Evolutionary conservation across 2,113 vertebrate species (phyloP).

Genomic region (Galbula dea): DNA sequence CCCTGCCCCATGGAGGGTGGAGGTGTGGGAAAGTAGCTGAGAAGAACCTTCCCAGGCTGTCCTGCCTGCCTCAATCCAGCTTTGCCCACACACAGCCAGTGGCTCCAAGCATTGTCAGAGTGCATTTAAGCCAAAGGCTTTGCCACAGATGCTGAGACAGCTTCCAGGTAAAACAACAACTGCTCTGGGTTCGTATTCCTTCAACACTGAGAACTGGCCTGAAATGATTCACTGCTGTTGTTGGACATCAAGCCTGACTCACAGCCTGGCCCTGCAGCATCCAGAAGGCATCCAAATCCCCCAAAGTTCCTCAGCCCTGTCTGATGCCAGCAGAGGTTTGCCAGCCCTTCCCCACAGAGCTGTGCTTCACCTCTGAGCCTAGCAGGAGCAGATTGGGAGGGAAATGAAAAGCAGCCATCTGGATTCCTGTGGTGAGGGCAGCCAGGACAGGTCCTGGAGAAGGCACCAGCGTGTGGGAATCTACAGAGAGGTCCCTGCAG

Average conservation of each 20-base stretch:
- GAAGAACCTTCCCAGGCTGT: not conserved
- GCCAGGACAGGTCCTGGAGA: not conserved
- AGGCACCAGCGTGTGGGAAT: not conserved
- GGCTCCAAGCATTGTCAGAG: not conserved
- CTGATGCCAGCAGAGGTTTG: not conserved
- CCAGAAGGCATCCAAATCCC: not conserved
- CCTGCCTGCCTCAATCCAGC: not conserved
- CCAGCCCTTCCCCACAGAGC: not conserved
- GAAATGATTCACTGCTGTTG: not conserved
- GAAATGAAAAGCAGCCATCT: not conserved
- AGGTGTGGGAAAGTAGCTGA: not conserved
- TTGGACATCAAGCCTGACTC: not conserved
- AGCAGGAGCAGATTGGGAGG: not conserved
- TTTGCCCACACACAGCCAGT: not conserved
- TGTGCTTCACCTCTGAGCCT: not conserved
- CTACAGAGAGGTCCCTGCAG: not conserved
- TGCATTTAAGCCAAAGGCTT: accelerated
- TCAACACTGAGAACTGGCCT: not conserved
- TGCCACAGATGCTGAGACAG: not conserved
- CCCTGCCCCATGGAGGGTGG: accelerated
- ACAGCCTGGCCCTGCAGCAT: not conserved
- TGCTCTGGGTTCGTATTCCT: not conserved
- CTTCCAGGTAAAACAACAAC: not conserved
- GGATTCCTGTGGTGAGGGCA: not conserved
- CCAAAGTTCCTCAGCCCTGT: not conserved